Percentiles rank a stretch among this genome's conserved stretches.
Conservation (phyloP, 2,113 vertebrate species). For the Chamaea fasciata region DNA sequence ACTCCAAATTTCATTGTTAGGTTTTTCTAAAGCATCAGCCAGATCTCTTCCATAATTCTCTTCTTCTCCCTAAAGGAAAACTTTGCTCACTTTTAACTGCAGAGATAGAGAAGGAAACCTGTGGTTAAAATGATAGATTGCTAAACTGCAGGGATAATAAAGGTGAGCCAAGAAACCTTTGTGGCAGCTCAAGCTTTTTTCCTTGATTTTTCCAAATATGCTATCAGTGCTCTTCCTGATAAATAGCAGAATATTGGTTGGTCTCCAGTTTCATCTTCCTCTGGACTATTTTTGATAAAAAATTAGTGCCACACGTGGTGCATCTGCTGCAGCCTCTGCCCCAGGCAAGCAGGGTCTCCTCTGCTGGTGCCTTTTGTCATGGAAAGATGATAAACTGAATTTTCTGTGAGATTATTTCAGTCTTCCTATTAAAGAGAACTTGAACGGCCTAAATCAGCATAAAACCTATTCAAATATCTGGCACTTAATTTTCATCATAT, state of each 20-base stretch:
- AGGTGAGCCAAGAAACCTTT: neutral
- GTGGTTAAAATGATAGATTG: neutral
- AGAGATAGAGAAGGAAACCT: neutral
- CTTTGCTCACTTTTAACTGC: neutral
- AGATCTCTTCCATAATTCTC: neutral
- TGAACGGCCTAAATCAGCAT: neutral
- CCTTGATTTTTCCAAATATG: neutral
- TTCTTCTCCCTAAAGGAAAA: neutral
- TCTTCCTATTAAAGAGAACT: neutral
- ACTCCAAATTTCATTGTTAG: neutral
- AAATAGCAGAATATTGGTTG: neutral
- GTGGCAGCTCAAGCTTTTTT: neutral
- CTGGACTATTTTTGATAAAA: neutral
- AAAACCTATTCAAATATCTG: neutral
- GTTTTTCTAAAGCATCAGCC: neutral
- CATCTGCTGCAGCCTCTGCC: neutral
- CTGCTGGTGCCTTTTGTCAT: neutral
- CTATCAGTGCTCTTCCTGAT: neutral
- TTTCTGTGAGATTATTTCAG: neutral
- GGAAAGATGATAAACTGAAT: neutral
- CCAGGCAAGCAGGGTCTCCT: neutral
- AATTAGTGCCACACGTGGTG: neutral
- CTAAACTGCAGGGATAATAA: neutral
- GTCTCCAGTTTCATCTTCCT: neutral
- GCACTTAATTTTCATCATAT: neutral